Conservation (phyloP, 2,113 vertebrate genomes). For the Rhinopomastus cyanomelas region DNA sequence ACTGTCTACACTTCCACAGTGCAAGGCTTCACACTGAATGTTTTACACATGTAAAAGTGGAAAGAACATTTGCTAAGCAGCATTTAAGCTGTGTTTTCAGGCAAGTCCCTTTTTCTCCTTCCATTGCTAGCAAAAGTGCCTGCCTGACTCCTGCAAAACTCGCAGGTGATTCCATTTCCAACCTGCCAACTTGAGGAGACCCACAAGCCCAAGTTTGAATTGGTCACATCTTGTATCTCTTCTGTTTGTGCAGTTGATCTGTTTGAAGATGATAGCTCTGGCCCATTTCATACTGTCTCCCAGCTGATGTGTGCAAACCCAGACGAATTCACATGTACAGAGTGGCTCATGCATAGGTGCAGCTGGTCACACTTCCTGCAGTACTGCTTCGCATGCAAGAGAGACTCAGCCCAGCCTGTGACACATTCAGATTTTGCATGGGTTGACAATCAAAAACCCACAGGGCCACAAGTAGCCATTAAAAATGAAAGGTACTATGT, state of each 20-base stretch:
- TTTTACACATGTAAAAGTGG: not conserved
- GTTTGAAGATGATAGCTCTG: not conserved
- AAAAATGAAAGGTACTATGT: not conserved
- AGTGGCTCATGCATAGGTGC: accelerated
- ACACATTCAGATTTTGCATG: not conserved
- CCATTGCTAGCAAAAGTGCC: not conserved
- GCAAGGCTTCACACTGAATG: not conserved
- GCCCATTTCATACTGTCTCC: not conserved
- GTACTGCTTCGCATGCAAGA: not conserved
- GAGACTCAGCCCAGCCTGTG: not conserved
- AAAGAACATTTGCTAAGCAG: not conserved
- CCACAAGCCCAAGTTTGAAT: not conserved
- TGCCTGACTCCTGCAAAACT: not conserved
- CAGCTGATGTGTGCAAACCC: not conserved
- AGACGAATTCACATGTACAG: not conserved
- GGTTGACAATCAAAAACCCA: not conserved
- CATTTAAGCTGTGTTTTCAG: not conserved
- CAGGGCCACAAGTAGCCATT: not conserved
- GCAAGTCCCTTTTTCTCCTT: not conserved
- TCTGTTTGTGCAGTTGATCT: not conserved
- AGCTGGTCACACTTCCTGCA: not conserved
- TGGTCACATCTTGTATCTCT: not conserved
- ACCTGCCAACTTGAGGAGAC: not conserved
- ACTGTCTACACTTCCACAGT: not conserved
- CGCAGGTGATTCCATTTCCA: not conserved